Percentiles rank a stretch among this genome's conserved stretches.
phyloP scores from a whole-genome alignment of 1,140 invertebrate species.

The Drosophila malerkotliana region DNA sequence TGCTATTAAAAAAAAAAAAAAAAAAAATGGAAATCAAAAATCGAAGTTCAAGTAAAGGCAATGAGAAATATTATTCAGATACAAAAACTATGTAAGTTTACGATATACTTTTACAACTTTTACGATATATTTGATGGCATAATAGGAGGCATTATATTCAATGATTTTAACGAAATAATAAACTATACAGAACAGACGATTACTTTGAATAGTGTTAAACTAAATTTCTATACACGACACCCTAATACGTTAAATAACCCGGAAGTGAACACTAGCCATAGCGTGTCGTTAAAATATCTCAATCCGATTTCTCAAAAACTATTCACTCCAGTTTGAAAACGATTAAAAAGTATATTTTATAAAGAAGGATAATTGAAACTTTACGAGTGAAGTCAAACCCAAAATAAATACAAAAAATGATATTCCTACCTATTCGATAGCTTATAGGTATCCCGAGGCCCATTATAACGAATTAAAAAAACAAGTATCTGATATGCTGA shows the following conservation, averaged over 20 bases:
- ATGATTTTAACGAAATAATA: not conserved
- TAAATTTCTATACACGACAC: not conserved
- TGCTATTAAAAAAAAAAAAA: no score
- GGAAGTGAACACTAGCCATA: not conserved
- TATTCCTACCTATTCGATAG: no score
- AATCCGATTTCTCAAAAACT: not conserved
- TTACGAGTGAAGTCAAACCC: constrained; percentile 7
- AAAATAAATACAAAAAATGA: constrained; percentile 13
- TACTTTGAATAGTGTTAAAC: not conserved
- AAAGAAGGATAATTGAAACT: constrained; percentile 5
- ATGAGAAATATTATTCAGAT: constrained; percentile 6
- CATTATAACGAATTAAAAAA: no score
- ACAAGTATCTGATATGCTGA: no score
- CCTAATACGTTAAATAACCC: not conserved
- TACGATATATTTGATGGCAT: not conserved
- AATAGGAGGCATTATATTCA: not conserved
- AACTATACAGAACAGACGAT: not conserved
- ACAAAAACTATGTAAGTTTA: constrained; percentile 4
- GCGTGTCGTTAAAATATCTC: not conserved
- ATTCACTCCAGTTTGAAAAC: not conserved
- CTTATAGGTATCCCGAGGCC: no score
- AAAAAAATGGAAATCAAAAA: not conserved
- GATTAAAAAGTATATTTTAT: not conserved
- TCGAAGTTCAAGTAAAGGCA: constrained; percentile 6
- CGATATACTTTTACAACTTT: no score